These are phyloP conservation scores for Diadegma fenestrale DNA, from an alignment of 2,888 invertebrate genomes.

Conservation along the genomic window DNA sequence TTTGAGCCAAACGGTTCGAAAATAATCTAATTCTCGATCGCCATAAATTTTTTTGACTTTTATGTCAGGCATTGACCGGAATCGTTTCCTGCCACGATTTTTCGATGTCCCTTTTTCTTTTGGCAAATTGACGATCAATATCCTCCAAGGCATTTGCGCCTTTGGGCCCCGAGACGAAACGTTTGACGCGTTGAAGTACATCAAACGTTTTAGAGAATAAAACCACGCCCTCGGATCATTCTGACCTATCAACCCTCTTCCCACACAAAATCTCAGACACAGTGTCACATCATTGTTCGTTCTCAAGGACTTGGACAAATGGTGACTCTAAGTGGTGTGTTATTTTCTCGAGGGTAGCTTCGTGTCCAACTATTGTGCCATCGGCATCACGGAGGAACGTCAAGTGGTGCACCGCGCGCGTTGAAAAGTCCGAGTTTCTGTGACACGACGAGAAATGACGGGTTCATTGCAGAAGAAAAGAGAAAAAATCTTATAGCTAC, in stretches of 20 bases:
- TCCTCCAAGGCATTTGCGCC: neutral
- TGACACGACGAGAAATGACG: slow-evolving; percentile 20
- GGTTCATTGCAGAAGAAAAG: slow-evolving; percentile 9
- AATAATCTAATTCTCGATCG: neutral
- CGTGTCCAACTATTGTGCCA: slow-evolving; percentile 53
- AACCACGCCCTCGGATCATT: neutral
- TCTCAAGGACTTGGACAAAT: neutral
- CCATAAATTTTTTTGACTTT: neutral
- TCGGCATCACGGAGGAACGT: slow-evolving; percentile 32
- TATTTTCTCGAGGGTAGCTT: slow-evolving; percentile 33
- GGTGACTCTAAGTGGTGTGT: slow-evolving; percentile 29
- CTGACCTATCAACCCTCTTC: slow-evolving; percentile 3
- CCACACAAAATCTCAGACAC: neutral
- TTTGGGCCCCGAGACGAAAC: neutral
- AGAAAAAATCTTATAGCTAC: neutral
- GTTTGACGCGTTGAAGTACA: neutral
- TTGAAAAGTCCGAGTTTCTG: slow-evolving; percentile 33
- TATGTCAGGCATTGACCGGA: neutral
- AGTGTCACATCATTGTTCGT: slow-evolving; percentile 1
- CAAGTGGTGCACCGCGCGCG: slow-evolving; percentile 18
- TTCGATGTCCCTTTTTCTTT: neutral
- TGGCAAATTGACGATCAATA: neutral
- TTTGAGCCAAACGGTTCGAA: neutral
- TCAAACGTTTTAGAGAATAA: neutral
- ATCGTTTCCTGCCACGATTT: neutral